Evolutionary conservation across 2,888 invertebrate species (phyloP), one percentile per base, ranked within the genome.

Genomic region (Caenorhabditis sp.): DNA sequence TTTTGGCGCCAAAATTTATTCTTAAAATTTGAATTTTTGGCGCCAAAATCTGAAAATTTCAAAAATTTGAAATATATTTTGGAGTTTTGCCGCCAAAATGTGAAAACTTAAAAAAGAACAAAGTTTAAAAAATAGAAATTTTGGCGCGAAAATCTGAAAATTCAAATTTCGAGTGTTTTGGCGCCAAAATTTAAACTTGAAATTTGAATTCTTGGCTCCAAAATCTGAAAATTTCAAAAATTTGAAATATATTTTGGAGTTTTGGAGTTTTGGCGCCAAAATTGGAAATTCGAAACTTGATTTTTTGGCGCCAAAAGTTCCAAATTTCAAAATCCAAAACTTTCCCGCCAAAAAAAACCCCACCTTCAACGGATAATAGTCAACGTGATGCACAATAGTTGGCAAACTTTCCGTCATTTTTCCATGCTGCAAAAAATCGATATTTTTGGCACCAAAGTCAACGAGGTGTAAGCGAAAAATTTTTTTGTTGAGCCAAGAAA

Each of bases 341-440:
- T 3, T 54, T 3, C 50, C 19, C 4, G 12, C 26, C 19, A 24
- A 60, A 61, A 66, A 49, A 49, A 8, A 21, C 37, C 68, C 58
- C 58, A 69, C 68, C 37, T 63, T 53, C 54, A 69, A 60, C 50
- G 68, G 68, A 37, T 63, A 71, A 54, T 64, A 71, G 60, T 71
- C 71, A 65, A 71, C 62, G 24, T 71, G 63, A 60, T 62, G 70
- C 3, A 66, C 63, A 59, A 71, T 66, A 43, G 70, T 57, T 58
- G 63, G 70, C 58, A 70, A 57, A 24, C 61, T 70, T 36, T 71
- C 71, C 26, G 63, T 71, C 71, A 71, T 71, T 58, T 53, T 55
- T 54, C 4, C 37, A 10, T 19, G n/a, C 21, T 36, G 8, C 23
- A 36, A 57, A n/a, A n/a, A n/a, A n/a, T 51, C 51, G 4, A 6